Evolutionary conservation across 2,113 vertebrate species (phyloP).

Genomic region (Suricata suricatta): DNA sequence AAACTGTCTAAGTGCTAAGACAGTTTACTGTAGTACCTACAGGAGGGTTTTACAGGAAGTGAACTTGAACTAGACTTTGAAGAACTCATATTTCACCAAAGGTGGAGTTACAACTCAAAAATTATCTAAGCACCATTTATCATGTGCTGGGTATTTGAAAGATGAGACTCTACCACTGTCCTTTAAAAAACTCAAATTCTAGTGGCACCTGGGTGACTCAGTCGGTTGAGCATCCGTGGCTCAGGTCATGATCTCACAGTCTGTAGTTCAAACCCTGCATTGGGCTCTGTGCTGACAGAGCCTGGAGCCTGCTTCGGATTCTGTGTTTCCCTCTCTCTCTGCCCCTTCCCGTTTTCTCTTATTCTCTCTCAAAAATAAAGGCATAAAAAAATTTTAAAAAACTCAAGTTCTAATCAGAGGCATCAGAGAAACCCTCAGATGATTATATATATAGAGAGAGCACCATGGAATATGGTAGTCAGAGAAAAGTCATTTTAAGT

Average conservation of each 20-base stretch:
- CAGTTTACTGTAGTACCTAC: background rate
- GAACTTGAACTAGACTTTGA: background rate
- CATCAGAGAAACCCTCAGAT: background rate
- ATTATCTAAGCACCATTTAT: background rate
- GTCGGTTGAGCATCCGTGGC: no score
- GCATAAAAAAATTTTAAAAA: background rate
- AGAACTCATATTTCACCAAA: background rate
- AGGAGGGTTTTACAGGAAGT: background rate
- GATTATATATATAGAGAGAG: background rate
- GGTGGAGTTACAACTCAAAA: background rate
- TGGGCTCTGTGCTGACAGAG: no score
- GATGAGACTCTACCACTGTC: background rate
- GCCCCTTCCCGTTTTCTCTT: no score
- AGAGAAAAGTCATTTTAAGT: background rate
- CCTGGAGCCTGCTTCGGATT: no score
- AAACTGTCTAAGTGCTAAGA: background rate
- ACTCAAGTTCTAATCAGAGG: background rate
- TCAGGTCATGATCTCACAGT: no score
- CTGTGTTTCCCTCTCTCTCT: no score
- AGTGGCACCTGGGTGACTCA: background rate
- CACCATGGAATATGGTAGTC: background rate
- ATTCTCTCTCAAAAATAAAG: no score
- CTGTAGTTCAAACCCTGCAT: no score
- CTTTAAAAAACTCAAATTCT: slow-evolving; percentile 25
- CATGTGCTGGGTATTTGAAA: background rate